Evolutionary conservation across 2,797 vertebrate genomes (phyloP).

Genomic region (Pelobates cultripes): DNA sequence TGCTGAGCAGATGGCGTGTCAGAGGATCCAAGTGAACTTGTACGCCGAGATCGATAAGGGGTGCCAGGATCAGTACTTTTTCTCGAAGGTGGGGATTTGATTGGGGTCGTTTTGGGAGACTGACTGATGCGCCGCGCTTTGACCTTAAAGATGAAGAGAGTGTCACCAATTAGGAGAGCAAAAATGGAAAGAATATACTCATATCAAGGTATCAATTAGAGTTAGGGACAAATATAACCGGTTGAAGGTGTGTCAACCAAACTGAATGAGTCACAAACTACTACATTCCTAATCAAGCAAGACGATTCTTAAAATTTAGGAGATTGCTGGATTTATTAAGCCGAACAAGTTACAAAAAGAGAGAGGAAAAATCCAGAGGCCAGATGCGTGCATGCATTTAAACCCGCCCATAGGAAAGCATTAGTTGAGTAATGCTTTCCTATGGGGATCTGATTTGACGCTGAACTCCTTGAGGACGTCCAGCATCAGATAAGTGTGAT

Average conservation of each 20-base stretch:
- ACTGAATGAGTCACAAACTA: background rate
- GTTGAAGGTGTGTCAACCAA: background rate
- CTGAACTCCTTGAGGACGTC: too few species aligned
- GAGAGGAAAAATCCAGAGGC: too few species aligned
- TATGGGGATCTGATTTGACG: too few species aligned
- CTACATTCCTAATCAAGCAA: too few species aligned
- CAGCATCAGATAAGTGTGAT: too few species aligned
- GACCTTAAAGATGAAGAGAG: conserved; percentile 70
- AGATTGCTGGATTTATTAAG: too few species aligned
- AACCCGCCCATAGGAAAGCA: too few species aligned
- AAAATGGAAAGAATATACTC: background rate
- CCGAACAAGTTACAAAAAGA: too few species aligned
- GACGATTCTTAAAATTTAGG: too few species aligned
- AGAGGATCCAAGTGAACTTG: conserved; percentile 65
- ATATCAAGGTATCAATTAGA: background rate
- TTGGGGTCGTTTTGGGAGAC: conserved; percentile 65
- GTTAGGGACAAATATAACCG: background rate
- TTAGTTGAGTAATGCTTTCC: too few species aligned
- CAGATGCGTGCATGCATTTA: too few species aligned
- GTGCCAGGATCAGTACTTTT: conserved; percentile 72
- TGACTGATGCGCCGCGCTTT: conserved; percentile 75
- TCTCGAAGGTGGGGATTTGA: conserved; percentile 69
- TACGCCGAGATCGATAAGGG: conserved; percentile 69
- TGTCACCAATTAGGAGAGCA: background rate
- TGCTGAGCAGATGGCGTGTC: conserved; percentile 71